Evolutionary conservation across 1,140 invertebrate genomes (phyloP), one percentile per base, ranked within the genome.

Genomic region (Drosophila arawakana): DNA sequence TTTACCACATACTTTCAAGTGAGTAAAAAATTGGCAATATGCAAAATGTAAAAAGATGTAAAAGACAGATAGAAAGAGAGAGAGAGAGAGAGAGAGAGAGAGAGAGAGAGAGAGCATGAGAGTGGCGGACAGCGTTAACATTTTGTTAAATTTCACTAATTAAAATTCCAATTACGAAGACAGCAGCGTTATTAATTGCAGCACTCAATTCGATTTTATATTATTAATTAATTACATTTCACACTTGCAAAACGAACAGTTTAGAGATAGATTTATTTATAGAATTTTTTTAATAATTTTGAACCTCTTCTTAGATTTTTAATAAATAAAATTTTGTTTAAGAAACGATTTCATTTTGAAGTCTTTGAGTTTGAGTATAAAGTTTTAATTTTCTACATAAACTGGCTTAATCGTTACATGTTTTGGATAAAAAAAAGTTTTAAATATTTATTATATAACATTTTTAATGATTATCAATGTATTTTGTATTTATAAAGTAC

Each of bases 151-250:
- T 62, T 60, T 10, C 54, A 59, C 65, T 84, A 84, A 83, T 83
- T 83, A 84, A 83, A 83, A 80, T 80, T 76, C 72, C 80, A 80
- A 54, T 72, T 54, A 73, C 60, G 47, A n/a, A 8, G 30, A 61
- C 47, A 44, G 21, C 21, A 35, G 15, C n/a, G 3, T 6, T n/a
- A 52, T 58, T 65, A 15, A 50, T 47, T 13, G 8, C 18, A 50
- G 8, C 13, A 2, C 13, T 43, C 13, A 18, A 59, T 39, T 41
- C 13, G 44, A 35, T 25, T 61, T 49, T 49, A 25, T 66, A 49
- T 47, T 61, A 37, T 61, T 47, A 47, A 47, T 49, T 49, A 35
- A 61, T 47, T 13, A 44, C 44, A 34, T 61, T 61, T 43, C 7
- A 11, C 10, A 59, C 21, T 21, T 18, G 46, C 46, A 47, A 9